Base-by-base conservation (phyloP, 2,888 invertebrate genomes). In the Caenorhabditis virilis region DNA sequence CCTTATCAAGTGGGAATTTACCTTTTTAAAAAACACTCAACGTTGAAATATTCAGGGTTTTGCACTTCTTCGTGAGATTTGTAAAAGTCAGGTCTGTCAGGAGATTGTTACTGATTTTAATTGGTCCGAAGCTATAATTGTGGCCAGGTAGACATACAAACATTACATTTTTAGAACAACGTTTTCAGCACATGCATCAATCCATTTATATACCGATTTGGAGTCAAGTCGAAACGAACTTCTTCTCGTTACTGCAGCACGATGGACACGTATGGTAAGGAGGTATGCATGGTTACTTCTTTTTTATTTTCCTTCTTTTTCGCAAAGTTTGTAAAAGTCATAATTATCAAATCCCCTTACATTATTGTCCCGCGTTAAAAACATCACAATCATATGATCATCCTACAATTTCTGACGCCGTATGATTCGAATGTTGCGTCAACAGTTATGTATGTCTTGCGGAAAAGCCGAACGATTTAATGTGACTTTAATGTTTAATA, bases 61-160 rank as follows among this genome's bases (percentile, higher is more conserved):
- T 48, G 77, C 78, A 15, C 59, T 79, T n/a, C 69, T 79, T 9
- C 67, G 74, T 18, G 73, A 78, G 0, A 55, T 78, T 13, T 79
- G 79, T 50, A 66, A 69, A 25, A 64, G 64, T n/a, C 59, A 71
- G 4, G 54, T 56, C 2, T 79, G 79, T 39, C 65, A 71, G 42
- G 35, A 56, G 11, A 47, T 76, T 7, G 57, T 68, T 2, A 49
- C 62, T n/a, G 68, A 72, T n/a, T 51, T 79, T 38, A 75, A 69
- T 47, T 79, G 78, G 77, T 65, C 76, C 2, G 78, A 79, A 39
- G 77, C 79, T 2, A 76, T 78, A 18, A 75, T 79, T 9, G 73
- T 79, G 39, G 77, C 78, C 9, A 79, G 79, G 78, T 78, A 53
- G 35, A 18, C 13, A 6, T 11, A 36, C 13, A 38, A 38, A 39